phyloP scores from a whole-genome alignment of 2,888 invertebrate species.

The Cerceris ruficornis region DNA sequence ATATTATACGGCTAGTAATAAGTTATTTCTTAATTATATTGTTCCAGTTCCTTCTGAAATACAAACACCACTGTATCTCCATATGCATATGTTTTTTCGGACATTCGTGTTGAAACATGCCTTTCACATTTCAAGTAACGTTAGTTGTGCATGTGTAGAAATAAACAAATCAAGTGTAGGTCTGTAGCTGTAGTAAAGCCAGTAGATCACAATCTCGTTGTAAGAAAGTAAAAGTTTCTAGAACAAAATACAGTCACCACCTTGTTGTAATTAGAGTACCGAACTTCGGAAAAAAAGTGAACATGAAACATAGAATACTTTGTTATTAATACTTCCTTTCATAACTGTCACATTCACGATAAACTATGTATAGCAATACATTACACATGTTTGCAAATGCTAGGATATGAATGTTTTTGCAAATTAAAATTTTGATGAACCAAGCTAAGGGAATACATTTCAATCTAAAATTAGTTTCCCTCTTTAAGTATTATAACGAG shows the following conservation, averaged over 20 bases:
- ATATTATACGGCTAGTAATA: not conserved
- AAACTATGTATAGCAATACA: no score
- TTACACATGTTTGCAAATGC: no score
- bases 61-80: not conserved
- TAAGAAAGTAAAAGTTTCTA: not conserved
- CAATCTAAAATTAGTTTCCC: no score
- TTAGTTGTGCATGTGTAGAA: slow-evolving; percentile 32
- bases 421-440: no score
- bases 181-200: not conserved
- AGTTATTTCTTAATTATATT: not conserved
- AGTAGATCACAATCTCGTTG: not conserved
- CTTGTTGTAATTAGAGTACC: not conserved
- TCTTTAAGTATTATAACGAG: no score
- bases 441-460: no score
- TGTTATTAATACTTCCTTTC: no score
- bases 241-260: not conserved
- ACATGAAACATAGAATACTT: no score
- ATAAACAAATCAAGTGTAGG: not conserved
- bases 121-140: slow-evolving; percentile 43
- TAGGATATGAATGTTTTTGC: no score
- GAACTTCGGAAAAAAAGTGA: no score
- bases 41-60: not conserved
- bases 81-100: slow-evolving; percentile 11
- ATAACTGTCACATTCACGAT: no score
- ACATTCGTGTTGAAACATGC: slow-evolving; percentile 18